phyloP scores from a whole-genome alignment of 1,140 invertebrate genomes.

The Ips typographus region DNA sequence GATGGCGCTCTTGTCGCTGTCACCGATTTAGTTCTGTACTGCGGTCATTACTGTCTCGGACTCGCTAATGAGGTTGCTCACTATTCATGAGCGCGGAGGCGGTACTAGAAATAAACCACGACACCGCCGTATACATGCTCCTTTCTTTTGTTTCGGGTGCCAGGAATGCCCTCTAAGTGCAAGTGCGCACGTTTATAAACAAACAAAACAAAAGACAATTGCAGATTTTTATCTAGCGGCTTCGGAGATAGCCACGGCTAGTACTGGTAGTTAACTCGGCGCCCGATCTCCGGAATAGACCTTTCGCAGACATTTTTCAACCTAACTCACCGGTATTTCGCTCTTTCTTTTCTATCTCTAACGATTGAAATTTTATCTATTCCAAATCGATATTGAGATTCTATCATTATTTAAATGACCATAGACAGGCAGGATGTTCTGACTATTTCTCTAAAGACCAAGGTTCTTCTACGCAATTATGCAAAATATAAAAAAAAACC shows the following conservation, averaged over 20 bases:
- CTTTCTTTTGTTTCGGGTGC: constrained; percentile 24
- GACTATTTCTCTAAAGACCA: too few species aligned
- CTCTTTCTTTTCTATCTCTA: too few species aligned
- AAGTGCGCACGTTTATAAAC: constrained; percentile 22
- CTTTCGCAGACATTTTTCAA: too few species aligned
- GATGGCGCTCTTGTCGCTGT: constrained; percentile 30
- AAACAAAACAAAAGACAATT: constrained; percentile 26
- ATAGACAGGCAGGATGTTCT: too few species aligned
- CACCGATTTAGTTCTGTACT: constrained; percentile 33
- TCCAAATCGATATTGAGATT: too few species aligned
- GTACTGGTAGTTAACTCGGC: not conserved
- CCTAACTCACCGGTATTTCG: too few species aligned
- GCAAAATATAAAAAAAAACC: too few species aligned
- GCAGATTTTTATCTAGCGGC: constrained; percentile 19
- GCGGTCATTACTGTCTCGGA: constrained; percentile 39
- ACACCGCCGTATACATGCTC: constrained; percentile 16
- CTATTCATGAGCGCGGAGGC: constrained; percentile 46
- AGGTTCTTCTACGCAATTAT: too few species aligned
- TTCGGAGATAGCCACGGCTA: not conserved
- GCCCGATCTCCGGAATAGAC: not conserved
- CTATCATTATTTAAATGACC: too few species aligned
- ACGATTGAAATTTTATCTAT: too few species aligned
- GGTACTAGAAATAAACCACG: constrained; percentile 29
- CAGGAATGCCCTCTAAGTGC: constrained; percentile 21
- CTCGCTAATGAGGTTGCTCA: constrained; percentile 46